Evolutionary conservation across 2,888 invertebrate genomes (phyloP).

Genomic region (Drosophila subsilvestris): DNA sequence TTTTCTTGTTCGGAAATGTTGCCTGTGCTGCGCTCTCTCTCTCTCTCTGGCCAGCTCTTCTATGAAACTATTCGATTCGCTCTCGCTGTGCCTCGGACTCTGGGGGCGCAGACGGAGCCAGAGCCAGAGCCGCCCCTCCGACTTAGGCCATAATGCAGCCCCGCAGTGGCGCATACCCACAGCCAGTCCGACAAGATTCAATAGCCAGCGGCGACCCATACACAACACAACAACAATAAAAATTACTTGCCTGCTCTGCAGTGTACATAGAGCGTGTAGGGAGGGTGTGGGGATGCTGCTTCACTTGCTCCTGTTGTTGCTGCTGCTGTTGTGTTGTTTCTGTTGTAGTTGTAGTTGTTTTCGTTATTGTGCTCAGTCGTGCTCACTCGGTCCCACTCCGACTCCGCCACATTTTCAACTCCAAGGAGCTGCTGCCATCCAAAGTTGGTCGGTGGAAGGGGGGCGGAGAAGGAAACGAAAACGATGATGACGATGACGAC

Average conservation of each 20-base stretch:
- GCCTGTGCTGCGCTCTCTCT: conserved; percentile 37
- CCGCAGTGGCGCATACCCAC: not conserved
- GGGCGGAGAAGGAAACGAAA: not conserved
- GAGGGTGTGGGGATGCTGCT: conserved; percentile 26
- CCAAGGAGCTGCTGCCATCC: not conserved
- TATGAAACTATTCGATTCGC: conserved; percentile 6
- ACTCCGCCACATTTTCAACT: not conserved
- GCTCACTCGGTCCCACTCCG: conserved; percentile 47
- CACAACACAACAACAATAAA: conserved; percentile 58
- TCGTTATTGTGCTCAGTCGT: conserved; percentile 33
- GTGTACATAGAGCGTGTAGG: not conserved
- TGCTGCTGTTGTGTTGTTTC: conserved; percentile 14
- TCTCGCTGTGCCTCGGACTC: conserved; percentile 20
- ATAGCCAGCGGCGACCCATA: conserved; percentile 76
- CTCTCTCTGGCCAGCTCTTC: not conserved
- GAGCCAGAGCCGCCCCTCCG: conserved; percentile 24
- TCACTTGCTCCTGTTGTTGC: conserved; percentile 46
- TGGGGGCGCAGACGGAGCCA: not conserved
- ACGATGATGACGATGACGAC: not conserved
- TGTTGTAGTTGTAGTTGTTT: conserved; percentile 22
- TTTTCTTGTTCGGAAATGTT: conserved; percentile 68
- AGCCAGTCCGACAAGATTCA: conserved; percentile 68
- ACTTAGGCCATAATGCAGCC: conserved; percentile 29
- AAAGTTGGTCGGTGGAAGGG: not conserved
- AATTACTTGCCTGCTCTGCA: conserved; percentile 50